A percentile compares a stretch with the other conserved stretches of the same genome.
Conservation (phyloP, 2,888 invertebrate genomes). For the Drosophila merina region DNA sequence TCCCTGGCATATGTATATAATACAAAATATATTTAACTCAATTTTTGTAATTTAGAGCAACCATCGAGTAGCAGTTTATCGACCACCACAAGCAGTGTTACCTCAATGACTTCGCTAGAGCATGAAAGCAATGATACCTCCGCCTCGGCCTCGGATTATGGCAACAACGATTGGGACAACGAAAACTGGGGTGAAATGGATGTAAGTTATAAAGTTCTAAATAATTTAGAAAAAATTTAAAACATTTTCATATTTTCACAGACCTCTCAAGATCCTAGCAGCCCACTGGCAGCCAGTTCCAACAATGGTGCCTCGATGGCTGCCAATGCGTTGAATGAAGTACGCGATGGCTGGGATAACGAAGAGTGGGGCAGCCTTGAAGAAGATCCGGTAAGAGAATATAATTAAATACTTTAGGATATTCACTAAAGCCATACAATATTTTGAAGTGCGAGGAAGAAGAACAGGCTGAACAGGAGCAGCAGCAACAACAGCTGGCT, state of each 20-base stretch:
- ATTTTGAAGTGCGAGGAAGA: constrained; percentile 81
- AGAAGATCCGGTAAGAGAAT: constrained; percentile 89
- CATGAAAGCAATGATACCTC: constrained; percentile 90
- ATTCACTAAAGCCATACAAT: background rate
- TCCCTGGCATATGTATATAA: no score
- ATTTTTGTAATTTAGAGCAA: constrained; percentile 86
- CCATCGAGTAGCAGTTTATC: constrained; percentile 95
- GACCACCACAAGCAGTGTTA: constrained; percentile 94
- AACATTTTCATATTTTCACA: constrained; percentile 43
- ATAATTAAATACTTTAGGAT: accelerated
- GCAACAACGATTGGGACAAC: constrained; percentile 91
- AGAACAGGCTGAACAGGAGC: constrained; percentile 81
- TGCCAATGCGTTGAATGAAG: constrained; percentile 85
- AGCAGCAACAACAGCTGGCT: constrained; percentile 78
- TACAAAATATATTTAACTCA: no score
- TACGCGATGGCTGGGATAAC: constrained; percentile 91
- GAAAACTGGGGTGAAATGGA: constrained; percentile 96
- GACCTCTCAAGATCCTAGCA: constrained; percentile 85
- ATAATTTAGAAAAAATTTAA: no score
- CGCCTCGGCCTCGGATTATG: constrained; percentile 93
- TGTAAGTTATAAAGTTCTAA: no score
- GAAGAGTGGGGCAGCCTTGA: constrained; percentile 94
- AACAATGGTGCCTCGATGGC: constrained; percentile 84
- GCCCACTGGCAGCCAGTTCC: constrained; percentile 81
- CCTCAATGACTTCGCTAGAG: constrained; percentile 94